Conservation (phyloP, 1,140 invertebrate species). For the Megathymus violae region DNA sequence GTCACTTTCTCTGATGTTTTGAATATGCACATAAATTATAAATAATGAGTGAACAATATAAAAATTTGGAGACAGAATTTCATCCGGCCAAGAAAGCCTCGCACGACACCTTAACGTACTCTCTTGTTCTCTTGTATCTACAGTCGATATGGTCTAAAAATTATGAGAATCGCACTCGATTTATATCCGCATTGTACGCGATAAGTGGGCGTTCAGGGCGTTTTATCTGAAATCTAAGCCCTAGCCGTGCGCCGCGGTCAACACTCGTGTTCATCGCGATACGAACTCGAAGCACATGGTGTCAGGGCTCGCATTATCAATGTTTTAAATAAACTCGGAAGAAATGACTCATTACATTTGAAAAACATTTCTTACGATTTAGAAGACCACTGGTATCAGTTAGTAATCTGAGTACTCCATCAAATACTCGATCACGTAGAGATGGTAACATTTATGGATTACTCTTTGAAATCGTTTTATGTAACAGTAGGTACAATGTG, state of each 20-base stretch:
- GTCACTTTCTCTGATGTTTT: not conserved
- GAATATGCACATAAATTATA: constrained; percentile 4
- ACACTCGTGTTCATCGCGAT: constrained; percentile 24
- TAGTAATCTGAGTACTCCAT: no score
- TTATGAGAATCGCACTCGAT: constrained; percentile 45
- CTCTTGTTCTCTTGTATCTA: constrained; percentile 31
- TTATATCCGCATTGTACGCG: constrained; percentile 57
- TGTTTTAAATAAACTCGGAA: constrained; percentile 22
- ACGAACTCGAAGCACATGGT: constrained; percentile 12
- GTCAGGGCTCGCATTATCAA: constrained; percentile 23
- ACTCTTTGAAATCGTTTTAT: not conserved
- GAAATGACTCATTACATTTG: constrained; percentile 8
- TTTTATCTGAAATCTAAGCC: constrained; percentile 49
- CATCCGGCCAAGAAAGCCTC: constrained; percentile 13
- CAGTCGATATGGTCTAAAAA: constrained; percentile 37
- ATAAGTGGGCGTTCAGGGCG: constrained; percentile 54
- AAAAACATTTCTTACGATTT: not conserved
- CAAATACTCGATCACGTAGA: not conserved
- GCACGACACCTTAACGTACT: no score
- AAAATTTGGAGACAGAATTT: constrained; percentile 27
- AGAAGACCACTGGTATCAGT: not conserved
- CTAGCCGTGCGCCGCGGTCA: constrained; percentile 39
- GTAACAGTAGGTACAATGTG: not conserved
- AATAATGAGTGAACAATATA: not conserved
- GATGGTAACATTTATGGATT: not conserved